These are phyloP conservation scores for Brachymystax lenok DNA, from an alignment of 2,797 vertebrate species.

Conservation along the genomic window DNA sequence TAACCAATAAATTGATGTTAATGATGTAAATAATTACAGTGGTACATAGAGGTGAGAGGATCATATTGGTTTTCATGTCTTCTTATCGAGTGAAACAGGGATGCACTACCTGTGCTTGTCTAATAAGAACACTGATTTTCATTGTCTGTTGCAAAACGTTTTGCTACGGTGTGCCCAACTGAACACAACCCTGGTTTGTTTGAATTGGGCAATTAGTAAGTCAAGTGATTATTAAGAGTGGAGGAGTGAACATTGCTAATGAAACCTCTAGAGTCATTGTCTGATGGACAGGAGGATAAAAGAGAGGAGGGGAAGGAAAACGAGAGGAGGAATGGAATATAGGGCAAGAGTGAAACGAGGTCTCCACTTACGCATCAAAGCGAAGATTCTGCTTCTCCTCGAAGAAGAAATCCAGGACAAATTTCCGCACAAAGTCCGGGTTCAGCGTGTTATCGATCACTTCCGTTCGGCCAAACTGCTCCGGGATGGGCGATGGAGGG, in stretches of 20 bases:
- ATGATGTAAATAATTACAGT: neutral
- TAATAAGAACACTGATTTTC: neutral
- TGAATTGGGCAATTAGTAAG: neutral
- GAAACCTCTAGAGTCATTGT: neutral
- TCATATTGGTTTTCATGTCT: neutral
- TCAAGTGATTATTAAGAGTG: neutral
- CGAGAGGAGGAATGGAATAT: neutral
- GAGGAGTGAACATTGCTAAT: neutral
- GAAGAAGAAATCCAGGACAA: slow-evolving; percentile 91
- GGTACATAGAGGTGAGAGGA: neutral
- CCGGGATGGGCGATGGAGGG: neutral
- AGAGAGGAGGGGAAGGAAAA: neutral
- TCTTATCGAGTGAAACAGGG: neutral
- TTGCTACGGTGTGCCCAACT: neutral
- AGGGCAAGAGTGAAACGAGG: slow-evolving; percentile 13
- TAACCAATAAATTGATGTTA: neutral
- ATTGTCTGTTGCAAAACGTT: neutral
- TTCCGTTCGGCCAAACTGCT: slow-evolving; percentile 87
- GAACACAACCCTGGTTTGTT: neutral
- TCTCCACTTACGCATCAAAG: slow-evolving; percentile 87
- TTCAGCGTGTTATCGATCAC: slow-evolving; percentile 92
- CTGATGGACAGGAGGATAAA: neutral
- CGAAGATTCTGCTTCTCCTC: slow-evolving; percentile 94
- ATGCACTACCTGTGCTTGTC: too few species aligned
- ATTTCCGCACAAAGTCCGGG: slow-evolving; percentile 91